Evolutionary conservation across 2,113 vertebrate genomes (phyloP).

Genomic region (Syngnathus typhle): DNA sequence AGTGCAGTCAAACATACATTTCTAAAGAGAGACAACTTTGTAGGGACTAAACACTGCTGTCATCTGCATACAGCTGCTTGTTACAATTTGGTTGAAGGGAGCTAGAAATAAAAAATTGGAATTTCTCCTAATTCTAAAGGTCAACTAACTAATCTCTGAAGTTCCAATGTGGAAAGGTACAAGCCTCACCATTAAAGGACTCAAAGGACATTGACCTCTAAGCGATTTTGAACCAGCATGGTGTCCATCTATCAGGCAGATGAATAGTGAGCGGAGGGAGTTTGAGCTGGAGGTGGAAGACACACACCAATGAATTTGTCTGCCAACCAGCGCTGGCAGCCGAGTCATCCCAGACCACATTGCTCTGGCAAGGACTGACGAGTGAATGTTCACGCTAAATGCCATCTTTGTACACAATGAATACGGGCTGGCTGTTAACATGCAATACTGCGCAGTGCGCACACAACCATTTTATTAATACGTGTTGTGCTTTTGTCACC

Average conservation of each 20-base stretch:
- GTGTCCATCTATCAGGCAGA: not conserved
- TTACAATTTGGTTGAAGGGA: not conserved
- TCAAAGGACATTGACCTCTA: not conserved
- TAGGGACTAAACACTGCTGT: not conserved
- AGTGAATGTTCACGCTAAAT: constrained; percentile 14
- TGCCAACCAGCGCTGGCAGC: constrained; percentile 32
- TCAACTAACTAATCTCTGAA: not conserved
- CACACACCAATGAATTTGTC: constrained; percentile 33
- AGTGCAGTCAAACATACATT: not conserved
- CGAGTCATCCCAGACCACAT: constrained; percentile 42
- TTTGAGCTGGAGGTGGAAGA: constrained; percentile 37
- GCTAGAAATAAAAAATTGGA: not conserved
- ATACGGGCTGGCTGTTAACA: constrained; percentile 7
- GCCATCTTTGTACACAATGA: constrained; percentile 33
- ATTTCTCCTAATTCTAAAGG: not conserved
- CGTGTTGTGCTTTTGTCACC: not conserved
- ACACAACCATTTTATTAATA: constrained; percentile 1
- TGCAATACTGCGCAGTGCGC: constrained; percentile 1
- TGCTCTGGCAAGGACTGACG: constrained; percentile 15
- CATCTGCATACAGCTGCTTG: not conserved
- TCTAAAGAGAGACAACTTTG: not conserved
- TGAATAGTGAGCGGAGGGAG: constrained; percentile 7
- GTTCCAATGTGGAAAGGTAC: not conserved
- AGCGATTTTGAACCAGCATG: constrained; percentile 2
- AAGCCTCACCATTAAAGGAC: not conserved